Percentiles rank a stretch among this genome's conserved stretches.
These are phyloP conservation scores for Julus scandinavius DNA, from an alignment of 2,888 invertebrate species.

Conservation along the genomic window DNA sequence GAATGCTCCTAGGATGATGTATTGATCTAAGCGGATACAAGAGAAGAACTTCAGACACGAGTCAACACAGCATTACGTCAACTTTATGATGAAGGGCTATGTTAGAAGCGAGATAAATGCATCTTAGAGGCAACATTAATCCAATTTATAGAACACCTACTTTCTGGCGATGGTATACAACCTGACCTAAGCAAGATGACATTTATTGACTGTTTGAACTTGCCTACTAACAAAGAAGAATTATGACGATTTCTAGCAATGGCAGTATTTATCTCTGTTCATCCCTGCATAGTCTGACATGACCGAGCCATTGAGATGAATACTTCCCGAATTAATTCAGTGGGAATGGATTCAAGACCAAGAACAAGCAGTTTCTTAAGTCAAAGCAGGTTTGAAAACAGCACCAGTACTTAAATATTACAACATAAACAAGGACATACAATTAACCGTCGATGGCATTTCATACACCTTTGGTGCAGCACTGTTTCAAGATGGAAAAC, in stretches of 20 bases:
- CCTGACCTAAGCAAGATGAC: conserved; percentile 2
- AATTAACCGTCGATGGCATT: neutral
- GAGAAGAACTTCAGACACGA: neutral
- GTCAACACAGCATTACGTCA: neutral
- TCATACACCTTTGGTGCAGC: conserved; percentile 54
- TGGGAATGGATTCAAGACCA: conserved; percentile 21
- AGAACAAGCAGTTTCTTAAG: no score
- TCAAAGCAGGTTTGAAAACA: neutral
- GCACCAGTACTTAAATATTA: neutral
- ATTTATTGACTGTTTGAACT: neutral
- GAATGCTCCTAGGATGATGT: conserved; percentile 8
- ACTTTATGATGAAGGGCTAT: neutral
- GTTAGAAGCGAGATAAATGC: neutral
- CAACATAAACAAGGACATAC: neutral
- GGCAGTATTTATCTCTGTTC: neutral
- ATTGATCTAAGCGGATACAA: neutral
- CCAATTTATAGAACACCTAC: neutral
- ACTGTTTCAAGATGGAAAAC: conserved; percentile 53
- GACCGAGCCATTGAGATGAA: conserved; percentile 10
- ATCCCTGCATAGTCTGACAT: neutral
- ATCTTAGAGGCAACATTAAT: neutral
- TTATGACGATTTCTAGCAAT: neutral
- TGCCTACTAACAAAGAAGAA: conserved; percentile 29
- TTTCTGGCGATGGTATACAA: neutral
- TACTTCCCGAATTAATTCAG: neutral